Conservation (phyloP, 2,113 vertebrate genomes). For the Ceyx cyanopectus region DNA sequence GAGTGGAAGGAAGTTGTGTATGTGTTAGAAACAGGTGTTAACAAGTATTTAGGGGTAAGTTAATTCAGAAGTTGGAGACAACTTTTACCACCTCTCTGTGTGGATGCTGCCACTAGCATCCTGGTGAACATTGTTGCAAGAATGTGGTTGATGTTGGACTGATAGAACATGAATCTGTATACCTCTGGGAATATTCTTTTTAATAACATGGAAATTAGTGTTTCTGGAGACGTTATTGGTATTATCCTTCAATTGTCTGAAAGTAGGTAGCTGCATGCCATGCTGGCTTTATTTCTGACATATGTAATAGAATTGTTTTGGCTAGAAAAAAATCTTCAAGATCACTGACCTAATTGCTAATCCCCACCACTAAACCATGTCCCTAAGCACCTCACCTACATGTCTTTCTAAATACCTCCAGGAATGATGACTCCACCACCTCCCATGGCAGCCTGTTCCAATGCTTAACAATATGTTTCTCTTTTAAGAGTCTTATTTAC, state of each 20-base stretch:
- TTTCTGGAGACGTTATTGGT: neutral
- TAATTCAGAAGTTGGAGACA: neutral
- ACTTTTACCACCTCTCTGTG: neutral
- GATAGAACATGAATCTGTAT: neutral
- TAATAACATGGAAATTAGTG: neutral
- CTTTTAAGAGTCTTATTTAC: neutral
- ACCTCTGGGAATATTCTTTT: neutral
- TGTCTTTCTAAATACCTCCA: no score
- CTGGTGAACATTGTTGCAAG: neutral
- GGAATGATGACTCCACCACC: no score
- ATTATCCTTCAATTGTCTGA: neutral
- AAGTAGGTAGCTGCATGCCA: neutral
- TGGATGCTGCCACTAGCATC: neutral
- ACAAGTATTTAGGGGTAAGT: neutral
- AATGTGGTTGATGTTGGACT: neutral
- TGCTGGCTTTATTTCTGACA: neutral
- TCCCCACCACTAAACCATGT: no score
- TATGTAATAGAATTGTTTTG: no score
- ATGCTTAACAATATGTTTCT: neutral
- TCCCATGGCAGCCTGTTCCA: no score
- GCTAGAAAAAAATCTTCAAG: no score
- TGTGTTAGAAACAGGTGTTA: neutral
- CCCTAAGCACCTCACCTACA: no score
- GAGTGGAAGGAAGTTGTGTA: neutral
- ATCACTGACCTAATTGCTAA: no score